Base-by-base conservation (phyloP, 2,888 invertebrate genomes). In the Neuroscelio doddi region DNA sequence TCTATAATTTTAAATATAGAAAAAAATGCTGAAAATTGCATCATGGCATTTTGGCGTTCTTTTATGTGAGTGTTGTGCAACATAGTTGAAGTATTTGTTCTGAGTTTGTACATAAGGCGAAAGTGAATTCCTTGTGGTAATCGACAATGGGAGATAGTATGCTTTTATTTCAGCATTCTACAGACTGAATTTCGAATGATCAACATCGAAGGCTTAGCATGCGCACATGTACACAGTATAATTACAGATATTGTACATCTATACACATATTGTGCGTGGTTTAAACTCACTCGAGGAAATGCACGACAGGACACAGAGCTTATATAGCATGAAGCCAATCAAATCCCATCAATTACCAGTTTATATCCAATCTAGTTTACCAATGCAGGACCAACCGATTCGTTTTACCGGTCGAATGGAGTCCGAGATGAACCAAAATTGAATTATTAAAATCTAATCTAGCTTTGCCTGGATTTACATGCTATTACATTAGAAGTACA, bases 401-500 rank as follows among this genome's bases (percentile, higher is more conserved):
- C 47, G 65, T 65, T 65, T 64, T 57, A 51, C 59, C 55, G 53
- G 61, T 57, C 42, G 56, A 64, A 64, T 51, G 59, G 55, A 58
- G 67, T 67, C 61, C 55, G 62, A 63, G 70, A 71, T 75, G 73
- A 73, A 71, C 76, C 71, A 66, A 77, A 75, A 78, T 78, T 80
- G 77, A 78, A 80, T 81, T 80, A 81, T 81, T 81, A 81, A 80
- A 80, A 81, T 80, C 79, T 80, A 80, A 81, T 81, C 80, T 78
- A 73, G 77, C 78, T 73, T 72, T 66, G 73, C 62, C 53, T 68
- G 67, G 64, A 64, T 68, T 68, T 64, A 67, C 63, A 58, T 67
- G 62, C 34, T 36, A 29, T 5, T 41, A 49, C 58, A 58, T 58
- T 58, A 64, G 53, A 21, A 36, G 9, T 24, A 17, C 46, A 8